Base-by-base conservation (phyloP, 2,113 vertebrate genomes). In the Gymnocephalus cernua region DNA sequence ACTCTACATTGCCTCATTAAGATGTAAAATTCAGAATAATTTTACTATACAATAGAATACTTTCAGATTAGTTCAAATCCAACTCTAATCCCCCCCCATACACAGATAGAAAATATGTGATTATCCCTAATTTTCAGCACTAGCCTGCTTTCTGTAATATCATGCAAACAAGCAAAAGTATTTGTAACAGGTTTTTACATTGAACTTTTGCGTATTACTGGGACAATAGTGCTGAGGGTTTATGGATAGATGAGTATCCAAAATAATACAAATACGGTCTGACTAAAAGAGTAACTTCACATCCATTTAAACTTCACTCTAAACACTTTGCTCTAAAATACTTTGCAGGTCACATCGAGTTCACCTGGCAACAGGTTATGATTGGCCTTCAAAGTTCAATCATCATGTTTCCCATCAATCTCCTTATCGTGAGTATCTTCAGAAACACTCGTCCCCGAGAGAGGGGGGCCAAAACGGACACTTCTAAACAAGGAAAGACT, bases 351-450 rank as follows among this genome's bases (percentile, higher is more conserved):
- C 96, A 97, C 68, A 97, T 98, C 0, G 96, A 97, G 86, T 97
- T 99, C 88, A 99, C 97, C 0, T 99, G 97, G 98, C 98, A 98
- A 58, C 97, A 99, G 75, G 97, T 98, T 79, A 96, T 97, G 95
- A 97, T 98, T 13, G 97, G 97, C 63, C 83, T 99, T 79, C 96
- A 99, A 91, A 99, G 97, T 92, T 99, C 98, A 10, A 86, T 99
- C 76, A 96, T 99, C 62, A 97, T 98, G 97, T 98, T 99, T 84
- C 97, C 98, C 86, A 96, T 99, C 95, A 99, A 99, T 91, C 95
- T 99, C 71, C 94, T 99, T 44, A 99, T 99, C 2, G 97, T 99
- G 87, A 97, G 97, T 83, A 97, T 99, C 94, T 99, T 99, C 94
- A 95, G 97, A 90, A 97, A 97, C 59, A 77, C 88, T 35, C 91